These are phyloP conservation scores for Ara ararauna DNA, from an alignment of 2,797 vertebrate genomes.

Conservation along the genomic window DNA sequence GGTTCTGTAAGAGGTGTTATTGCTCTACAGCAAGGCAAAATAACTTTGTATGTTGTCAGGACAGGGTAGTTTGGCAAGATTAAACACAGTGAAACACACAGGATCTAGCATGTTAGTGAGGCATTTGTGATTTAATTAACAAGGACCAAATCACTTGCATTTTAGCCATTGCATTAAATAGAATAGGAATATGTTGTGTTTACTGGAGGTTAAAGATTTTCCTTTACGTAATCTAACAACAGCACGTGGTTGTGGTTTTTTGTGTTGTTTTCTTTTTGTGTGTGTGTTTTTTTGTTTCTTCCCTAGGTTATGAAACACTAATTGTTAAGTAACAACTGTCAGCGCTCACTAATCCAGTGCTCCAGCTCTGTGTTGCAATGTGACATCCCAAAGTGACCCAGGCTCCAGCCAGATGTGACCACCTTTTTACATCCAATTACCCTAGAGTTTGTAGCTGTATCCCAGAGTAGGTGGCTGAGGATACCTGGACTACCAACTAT, in stretches of 20 bases:
- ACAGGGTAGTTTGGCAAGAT: background rate
- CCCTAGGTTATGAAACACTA: background rate
- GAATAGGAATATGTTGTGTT: background rate
- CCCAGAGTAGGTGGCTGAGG: background rate
- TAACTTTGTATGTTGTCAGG: background rate
- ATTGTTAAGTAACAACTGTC: background rate
- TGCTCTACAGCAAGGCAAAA: background rate
- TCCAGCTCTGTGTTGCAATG: background rate
- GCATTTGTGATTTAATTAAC: background rate
- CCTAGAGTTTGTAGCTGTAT: background rate
- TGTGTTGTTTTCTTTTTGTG: background rate
- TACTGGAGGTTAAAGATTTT: background rate
- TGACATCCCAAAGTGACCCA: background rate
- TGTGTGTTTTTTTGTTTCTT: background rate
- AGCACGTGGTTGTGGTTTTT: rapidly evolving
- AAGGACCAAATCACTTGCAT: background rate
- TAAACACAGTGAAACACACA: background rate
- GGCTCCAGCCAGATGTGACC: rapidly evolving
- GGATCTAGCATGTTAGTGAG: background rate
- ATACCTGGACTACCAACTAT: background rate
- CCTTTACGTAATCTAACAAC: background rate
- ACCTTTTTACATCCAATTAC: background rate
- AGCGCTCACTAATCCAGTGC: background rate
- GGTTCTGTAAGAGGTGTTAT: background rate
- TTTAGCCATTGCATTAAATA: background rate